A percentile compares a stretch with the other conserved stretches of the same genome.
Evolutionary conservation across 2,888 invertebrate species (phyloP).

Genomic region (Synanthedon tipuliformis): DNA sequence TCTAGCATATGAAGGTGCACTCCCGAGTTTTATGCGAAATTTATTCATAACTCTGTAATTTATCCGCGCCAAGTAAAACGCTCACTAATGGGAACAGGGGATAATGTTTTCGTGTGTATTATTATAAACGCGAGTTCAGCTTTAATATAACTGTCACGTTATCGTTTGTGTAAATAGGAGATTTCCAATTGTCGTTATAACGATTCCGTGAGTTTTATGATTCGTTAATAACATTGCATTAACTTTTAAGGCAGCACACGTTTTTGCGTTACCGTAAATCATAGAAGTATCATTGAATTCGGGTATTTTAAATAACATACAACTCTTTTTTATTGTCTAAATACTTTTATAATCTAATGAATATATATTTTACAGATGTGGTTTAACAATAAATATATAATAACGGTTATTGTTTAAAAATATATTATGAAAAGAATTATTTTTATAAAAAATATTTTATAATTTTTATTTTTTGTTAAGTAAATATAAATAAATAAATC

Average conservation of each 20-base stretch:
- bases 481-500: no score
- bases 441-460: no score
- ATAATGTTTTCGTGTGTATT: constrained; percentile 51
- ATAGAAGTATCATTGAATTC: no score
- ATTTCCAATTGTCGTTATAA: constrained; percentile 15
- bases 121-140: constrained; percentile 48
- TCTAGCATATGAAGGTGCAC: constrained; percentile 62
- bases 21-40: constrained; percentile 68
- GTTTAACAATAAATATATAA: no score
- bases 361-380: no score
- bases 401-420: no score
- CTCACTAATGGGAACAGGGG: constrained; percentile 50
- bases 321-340: no score
- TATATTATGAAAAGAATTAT: no score
- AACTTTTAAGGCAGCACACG: neutral
- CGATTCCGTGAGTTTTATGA: neutral
- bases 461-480: no score
- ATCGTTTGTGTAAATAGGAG: constrained; percentile 39
- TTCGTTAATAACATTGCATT: neutral
- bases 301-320: no score
- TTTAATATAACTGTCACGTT: constrained; percentile 51
- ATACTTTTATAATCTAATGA: no score
- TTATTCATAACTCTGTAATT: constrained; percentile 72
- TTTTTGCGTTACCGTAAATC: neutral
- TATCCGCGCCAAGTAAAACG: constrained; percentile 63